Base-by-base conservation (phyloP, 2,888 invertebrate species). In the Amphimallon solstitiale region DNA sequence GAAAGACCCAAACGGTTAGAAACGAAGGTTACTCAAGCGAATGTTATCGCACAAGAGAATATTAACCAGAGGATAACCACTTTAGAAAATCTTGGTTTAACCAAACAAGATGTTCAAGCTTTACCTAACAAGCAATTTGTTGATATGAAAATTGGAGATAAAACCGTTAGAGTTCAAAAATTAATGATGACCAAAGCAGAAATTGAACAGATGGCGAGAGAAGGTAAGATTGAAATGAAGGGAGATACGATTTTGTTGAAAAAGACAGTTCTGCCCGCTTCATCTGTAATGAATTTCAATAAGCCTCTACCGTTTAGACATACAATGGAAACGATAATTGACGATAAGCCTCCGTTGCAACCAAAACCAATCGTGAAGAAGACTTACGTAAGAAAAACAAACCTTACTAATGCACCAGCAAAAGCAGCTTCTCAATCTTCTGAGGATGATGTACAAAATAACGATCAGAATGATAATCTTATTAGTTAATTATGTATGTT, bases 161-260 rank as follows among this genome's bases (percentile, higher is more conserved):
- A 87, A 74, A 82, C 87, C 38, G 87, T 89, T 0, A 86, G 87
- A 73, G 88, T 90, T 7, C 88, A 89, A 78, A 89, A 88, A 77
- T 86, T 89, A 43, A 86, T 88, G 1, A 86, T 90, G 84, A 88
- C 89, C 6, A 89, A 89, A 79, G 87, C 88, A 0, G 88, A 90
- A 76, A 87, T 89, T 15, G 88, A 87, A 70, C 86, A 85, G 3
- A 88, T 90, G 87, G 85, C 88, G 1, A 88, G 87, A 74, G 85
- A 89, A 71, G 90, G 89, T n/a, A 87, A 88, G 40, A 84, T 88
- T 17, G 85, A 86, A 78, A 85, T 88, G 80, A 88, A 87, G 82
- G 88, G 77, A 5, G 75, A 75, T 56, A 76, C 76, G 1, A 73
- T 78, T 68, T 66, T 78, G 6, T 67, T 76, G 17, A 77, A 75